Base-by-base conservation (phyloP, 2,113 vertebrate species). In the Brachyhypopomus occidentalis region DNA sequence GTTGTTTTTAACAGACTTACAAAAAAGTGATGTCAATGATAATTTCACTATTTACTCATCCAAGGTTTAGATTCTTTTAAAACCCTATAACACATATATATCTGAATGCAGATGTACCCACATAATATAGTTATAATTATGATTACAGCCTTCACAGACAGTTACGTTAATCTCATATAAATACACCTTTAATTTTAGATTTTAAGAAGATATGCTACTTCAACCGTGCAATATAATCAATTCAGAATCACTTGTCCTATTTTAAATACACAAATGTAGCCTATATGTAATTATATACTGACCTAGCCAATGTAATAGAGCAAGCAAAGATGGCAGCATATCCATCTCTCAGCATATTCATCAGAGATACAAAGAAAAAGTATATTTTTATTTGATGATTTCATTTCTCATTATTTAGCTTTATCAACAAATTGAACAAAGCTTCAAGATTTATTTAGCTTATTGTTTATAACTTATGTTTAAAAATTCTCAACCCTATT, bases 211-310 rank as follows among this genome's bases (percentile, higher is more conserved):
- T 60, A 22, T 20, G 58, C 1, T 9, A 60, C 58, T 60, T 22
- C 19, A 60, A 22, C 20, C 2, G 58, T n/a, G 8, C 20, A 22
- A 60, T 60, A 20, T 22, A 60, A 60, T 60, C 58, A 22, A 60
- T 60, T 60, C 58, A 16, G 25, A 64, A 30, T 30, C 62, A 64
- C 11, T 16, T 30, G 17, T 30, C 11, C 60, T 3, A n/a, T 59
- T n/a, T 59, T n/a, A 59, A 59, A 59, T 59, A 19, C 17, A n/a
- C n/a, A 59, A 59, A 25, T 63, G 60, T 63, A 63, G 60, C 60
- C 60, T 25, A 63, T 63, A 60, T 60, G 20, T 20, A 22, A 22
- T 60, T 60, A 25, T 25, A 25, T 25, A 25, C 22, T 63, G 63
- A 66, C 63, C 60, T 25, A 63, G 41, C 41, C 5, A 41, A 30